phyloP scores from a whole-genome alignment of 2,888 invertebrate genomes.

The Perdita meconis region DNA sequence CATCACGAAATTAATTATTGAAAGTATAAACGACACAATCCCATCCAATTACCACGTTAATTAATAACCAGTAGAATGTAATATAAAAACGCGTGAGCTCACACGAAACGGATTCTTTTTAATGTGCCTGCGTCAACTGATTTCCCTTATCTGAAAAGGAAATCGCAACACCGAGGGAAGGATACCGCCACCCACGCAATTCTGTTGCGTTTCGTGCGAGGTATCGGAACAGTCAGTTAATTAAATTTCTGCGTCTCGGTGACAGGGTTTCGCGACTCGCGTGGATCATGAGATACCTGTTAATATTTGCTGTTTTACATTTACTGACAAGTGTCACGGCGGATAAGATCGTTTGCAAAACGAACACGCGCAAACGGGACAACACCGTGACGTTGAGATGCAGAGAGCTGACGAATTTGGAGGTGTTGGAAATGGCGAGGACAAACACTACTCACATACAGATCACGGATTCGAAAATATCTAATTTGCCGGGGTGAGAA shows the following conservation, averaged over 20 bases:
- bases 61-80: neutral
- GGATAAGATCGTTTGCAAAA: conserved; percentile 9
- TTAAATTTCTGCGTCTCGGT: conserved; percentile 23
- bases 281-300: conserved; percentile 43
- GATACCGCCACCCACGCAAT: conserved; percentile 58
- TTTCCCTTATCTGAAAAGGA: conserved; percentile 59
- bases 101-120: neutral
- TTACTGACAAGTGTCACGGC: conserved; percentile 10
- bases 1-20: neutral
- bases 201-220: conserved; percentile 37
- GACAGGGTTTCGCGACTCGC: neutral
- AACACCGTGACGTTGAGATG: conserved; percentile 46
- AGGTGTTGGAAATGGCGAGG: conserved; percentile 39
- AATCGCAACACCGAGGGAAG: conserved; percentile 33
- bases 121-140: conserved; percentile 19
- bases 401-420: conserved; percentile 50
- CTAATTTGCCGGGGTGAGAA: conserved; percentile 65
- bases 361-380: neutral
- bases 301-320: conserved; percentile 30
- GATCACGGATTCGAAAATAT: conserved; percentile 65
- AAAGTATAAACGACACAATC: neutral
- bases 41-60: conserved; percentile 3
- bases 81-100: neutral
- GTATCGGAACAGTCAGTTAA: conserved; percentile 51
- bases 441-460: conserved; percentile 58